Conservation (phyloP, 2,888 invertebrate genomes). For the Biston stratarius region DNA sequence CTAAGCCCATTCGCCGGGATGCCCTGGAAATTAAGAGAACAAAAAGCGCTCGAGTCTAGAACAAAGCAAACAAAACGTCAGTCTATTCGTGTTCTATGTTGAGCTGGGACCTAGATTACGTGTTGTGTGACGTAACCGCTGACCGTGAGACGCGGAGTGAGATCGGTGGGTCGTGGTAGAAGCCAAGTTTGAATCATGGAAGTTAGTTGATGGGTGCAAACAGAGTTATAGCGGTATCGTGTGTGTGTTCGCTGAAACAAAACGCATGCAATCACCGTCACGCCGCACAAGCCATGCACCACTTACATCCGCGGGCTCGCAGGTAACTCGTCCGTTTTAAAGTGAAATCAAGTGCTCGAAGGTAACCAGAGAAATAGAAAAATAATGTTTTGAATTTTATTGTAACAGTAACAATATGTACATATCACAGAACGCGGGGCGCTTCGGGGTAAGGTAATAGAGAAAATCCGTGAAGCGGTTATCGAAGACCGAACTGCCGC, state of each 20-base stretch:
- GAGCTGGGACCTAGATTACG: conserved; percentile 47
- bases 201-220: conserved; percentile 62
- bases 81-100: conserved; percentile 49
- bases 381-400: conserved; percentile 77
- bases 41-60: conserved; percentile 52
- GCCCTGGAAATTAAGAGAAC: conserved; percentile 53
- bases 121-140: conserved; percentile 56
- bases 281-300: conserved; percentile 83
- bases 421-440: conserved; percentile 87
- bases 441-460: conserved; percentile 77
- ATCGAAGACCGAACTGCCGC: conserved; percentile 65
- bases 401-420: conserved; percentile 85
- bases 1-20: conserved; percentile 54
- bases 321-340: conserved; percentile 61
- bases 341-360: conserved; percentile 67
- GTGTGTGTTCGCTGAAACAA: conserved; percentile 63
- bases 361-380: conserved; percentile 70
- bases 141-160: conserved; percentile 53
- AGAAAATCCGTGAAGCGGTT: conserved; percentile 71
- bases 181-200: conserved; percentile 56
- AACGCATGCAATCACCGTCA: conserved; percentile 78
- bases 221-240: conserved; percentile 50
- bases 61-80: conserved; percentile 62
- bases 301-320: conserved; percentile 76
- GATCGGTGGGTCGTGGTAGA: conserved; percentile 55